These are phyloP conservation scores for Dermatophagoides farinae DNA, from an alignment of 1,140 invertebrate species.

Conservation along the genomic window DNA sequence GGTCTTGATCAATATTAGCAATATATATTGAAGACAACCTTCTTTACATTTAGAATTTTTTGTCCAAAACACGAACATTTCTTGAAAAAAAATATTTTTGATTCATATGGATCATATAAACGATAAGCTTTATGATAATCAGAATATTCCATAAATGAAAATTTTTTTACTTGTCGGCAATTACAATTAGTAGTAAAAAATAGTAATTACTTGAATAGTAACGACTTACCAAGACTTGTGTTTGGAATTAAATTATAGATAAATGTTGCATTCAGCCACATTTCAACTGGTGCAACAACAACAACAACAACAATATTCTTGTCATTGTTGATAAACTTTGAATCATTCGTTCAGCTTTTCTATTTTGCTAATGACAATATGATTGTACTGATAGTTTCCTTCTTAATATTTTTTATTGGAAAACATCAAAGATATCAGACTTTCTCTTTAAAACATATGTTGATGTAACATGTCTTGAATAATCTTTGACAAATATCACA, in stretches of 20 bases:
- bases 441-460: conserved; percentile 5
- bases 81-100: neutral
- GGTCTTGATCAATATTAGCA: no score
- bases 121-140: neutral
- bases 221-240: neutral
- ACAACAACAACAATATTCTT: conserved; percentile 9
- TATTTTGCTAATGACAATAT: conserved; percentile 27
- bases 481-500: conserved; percentile 5
- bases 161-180: neutral
- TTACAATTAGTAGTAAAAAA: neutral
- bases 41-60: no score
- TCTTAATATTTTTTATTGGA: neutral
- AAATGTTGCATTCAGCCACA: neutral
- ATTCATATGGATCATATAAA: neutral
- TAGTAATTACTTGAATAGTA: neutral
- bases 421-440: neutral
- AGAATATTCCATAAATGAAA: neutral
- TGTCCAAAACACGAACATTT: neutral
- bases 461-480: neutral
- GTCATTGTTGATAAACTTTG: conserved; percentile 21
- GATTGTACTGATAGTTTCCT: neutral
- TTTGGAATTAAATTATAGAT: neutral
- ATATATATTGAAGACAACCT: no score
- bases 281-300: neutral
- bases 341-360: conserved; percentile 24